A percentile compares a stretch with the other conserved stretches of the same genome.
phyloP scores from a whole-genome alignment of 2,113 vertebrate genomes.

The Dascyllus trimaculatus region DNA sequence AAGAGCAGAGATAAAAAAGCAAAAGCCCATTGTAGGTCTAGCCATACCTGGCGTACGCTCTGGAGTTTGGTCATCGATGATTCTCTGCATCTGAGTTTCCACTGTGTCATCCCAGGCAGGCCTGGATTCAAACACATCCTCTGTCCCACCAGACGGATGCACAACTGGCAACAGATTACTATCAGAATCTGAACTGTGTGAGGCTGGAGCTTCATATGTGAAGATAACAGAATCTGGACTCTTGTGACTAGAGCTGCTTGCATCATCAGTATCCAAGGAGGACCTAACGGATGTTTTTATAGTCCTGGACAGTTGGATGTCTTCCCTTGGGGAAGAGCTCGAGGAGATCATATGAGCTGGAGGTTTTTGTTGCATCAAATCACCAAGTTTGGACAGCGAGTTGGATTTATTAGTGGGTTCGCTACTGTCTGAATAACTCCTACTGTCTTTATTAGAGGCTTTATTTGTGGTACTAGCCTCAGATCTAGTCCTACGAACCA shows the following conservation, averaged over 20 bases:
- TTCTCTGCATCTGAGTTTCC: constrained; percentile 98
- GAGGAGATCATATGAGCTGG: constrained; percentile 60
- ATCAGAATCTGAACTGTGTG: constrained; percentile 90
- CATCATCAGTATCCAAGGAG: constrained; percentile 69
- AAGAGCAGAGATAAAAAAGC: constrained; percentile 55
- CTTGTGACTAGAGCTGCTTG: constrained; percentile 65
- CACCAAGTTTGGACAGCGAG: constrained; percentile 82
- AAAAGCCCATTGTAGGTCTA: constrained; percentile 75
- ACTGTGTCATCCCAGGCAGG: constrained; percentile 94
- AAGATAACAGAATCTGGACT: constrained; percentile 88
- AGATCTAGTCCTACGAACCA: constrained; percentile 75
- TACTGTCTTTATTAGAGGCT: constrained; percentile 69
- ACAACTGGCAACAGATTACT: constrained; percentile 83
- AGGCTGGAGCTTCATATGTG: constrained; percentile 88
- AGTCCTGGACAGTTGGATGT: constrained; percentile 29
- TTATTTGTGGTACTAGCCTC: constrained; percentile 53
- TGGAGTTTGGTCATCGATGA: constrained; percentile 93
- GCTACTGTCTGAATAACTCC: constrained; percentile 86
- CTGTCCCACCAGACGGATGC: constrained; percentile 86
- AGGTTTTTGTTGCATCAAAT: constrained; percentile 77
- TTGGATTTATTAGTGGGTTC: constrained; percentile 80
- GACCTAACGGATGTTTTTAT: constrained; percentile 50
- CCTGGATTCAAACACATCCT: constrained; percentile 96
- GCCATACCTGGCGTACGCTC: constrained; percentile 93
- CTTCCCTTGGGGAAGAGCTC: constrained; percentile 34